A percentile compares a stretch with the other conserved stretches of the same genome.
Conservation (phyloP, 2,113 vertebrate species). For the Anolis carolinensis region DNA sequence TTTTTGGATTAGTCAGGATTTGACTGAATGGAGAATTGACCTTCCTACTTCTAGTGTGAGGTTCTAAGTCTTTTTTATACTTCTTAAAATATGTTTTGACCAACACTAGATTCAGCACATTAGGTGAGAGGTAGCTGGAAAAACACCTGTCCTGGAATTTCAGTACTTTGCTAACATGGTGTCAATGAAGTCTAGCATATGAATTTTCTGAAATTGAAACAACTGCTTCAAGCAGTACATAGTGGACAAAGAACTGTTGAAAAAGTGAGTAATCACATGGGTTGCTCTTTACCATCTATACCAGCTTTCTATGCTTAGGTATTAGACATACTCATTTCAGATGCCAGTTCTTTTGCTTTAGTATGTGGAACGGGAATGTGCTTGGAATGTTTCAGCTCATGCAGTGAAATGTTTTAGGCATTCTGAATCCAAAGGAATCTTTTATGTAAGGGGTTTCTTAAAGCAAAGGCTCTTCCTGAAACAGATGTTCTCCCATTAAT, state of each 20-base stretch:
- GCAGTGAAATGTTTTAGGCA: not conserved
- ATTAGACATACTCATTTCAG: not conserved
- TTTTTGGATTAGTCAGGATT: too few relatives aligned
- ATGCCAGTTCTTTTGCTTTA: not conserved
- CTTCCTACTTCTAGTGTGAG: too few relatives aligned
- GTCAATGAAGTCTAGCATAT: not conserved
- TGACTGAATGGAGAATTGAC: too few relatives aligned
- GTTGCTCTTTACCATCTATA: too few relatives aligned
- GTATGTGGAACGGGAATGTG: not conserved
- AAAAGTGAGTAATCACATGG: too few relatives aligned
- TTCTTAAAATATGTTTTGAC: not conserved
- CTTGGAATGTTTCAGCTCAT: not conserved
- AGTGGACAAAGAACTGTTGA: too few relatives aligned
- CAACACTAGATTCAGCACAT: not conserved
- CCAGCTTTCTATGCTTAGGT: too few relatives aligned
- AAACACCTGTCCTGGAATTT: not conserved
- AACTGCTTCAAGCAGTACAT: too few relatives aligned
- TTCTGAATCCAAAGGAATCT: not conserved
- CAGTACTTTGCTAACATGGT: not conserved
- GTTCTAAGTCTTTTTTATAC: too few relatives aligned
- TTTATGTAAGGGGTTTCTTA: not conserved
- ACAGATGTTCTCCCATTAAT: not conserved
- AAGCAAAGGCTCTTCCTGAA: not conserved
- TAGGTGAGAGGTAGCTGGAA: not conserved
- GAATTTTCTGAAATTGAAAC: not conserved